Evolutionary conservation across 2,113 vertebrate genomes (phyloP), one percentile per base, ranked within the genome.

Genomic region (Aix galericulata): DNA sequence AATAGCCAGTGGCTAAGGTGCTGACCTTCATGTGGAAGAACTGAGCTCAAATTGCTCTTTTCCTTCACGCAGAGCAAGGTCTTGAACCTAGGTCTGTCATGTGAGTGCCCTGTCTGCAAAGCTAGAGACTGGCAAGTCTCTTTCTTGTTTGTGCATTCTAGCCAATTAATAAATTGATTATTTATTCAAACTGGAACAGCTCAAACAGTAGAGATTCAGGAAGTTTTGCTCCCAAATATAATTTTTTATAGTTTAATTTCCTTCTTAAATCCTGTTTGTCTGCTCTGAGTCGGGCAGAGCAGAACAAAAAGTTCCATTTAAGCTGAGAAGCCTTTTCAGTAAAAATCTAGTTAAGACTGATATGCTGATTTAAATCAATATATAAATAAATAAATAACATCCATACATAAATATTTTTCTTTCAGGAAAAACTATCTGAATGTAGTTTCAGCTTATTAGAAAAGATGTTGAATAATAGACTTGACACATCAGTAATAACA

Each of bases 1-100:
- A 94, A 91, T 88, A 94, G 64, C 88, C 34, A 56, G 69, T 75
- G 91, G 92, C 76, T 93, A 68, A 86, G 87, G 69, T 86, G 56
- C 66, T 94, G 88, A 86, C 77, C 59, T 25, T 83, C 42, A 17
- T 22, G 34, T 75, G 25, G 42, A 92, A 72, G 34, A 18, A 38
- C 42, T 53, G 34, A 83, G 42, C 50, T 91, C 68, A 88, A 63
- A 95, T 92, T 86, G 55, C 68, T 92, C 44, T 44, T 91, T 94
- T 95, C 88, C 60, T 91, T 89, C 52, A 63, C 20, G 90, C 40
- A 71, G 59, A 90, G 50, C 67, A 82, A 88, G 75, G 88, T 91
- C 96, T 93, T 96, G 88, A 96, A 88, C 88, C 56, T 67, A 18
- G 21, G 14, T 92, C 76, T 90, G n/a, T 69, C 58, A 52, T 50